These are phyloP conservation scores for Chrysolina oricalcia DNA, from an alignment of 2,888 invertebrate species.

Conservation along the genomic window DNA sequence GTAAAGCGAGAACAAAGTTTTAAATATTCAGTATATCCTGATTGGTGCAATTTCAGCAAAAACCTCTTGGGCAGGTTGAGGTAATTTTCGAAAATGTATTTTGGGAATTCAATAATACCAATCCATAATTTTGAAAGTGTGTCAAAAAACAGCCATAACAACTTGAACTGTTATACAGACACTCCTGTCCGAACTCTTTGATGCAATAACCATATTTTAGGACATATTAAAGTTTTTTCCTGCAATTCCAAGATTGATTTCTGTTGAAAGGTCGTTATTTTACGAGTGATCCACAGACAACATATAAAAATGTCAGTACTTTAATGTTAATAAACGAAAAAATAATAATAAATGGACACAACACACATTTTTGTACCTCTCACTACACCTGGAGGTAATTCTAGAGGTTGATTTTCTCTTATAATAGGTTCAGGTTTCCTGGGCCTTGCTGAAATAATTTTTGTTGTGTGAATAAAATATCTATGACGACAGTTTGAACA, in stretches of 20 bases:
- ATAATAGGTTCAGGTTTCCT: conserved; percentile 91
- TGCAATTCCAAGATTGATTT: neutral
- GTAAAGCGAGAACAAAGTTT: too few relatives aligned
- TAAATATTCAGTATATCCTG: too few relatives aligned
- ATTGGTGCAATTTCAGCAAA: too few relatives aligned
- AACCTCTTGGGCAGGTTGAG: neutral
- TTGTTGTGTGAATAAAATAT: neutral
- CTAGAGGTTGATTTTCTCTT: conserved; percentile 91
- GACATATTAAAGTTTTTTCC: neutral
- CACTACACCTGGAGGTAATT: conserved; percentile 93
- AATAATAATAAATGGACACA: conserved; percentile 26
- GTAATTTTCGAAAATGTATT: neutral
- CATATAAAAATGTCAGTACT: neutral
- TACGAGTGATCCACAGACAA: neutral
- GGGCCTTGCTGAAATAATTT: conserved; percentile 75
- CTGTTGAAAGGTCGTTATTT: neutral
- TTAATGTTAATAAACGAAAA: conserved; percentile 7
- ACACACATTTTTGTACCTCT: conserved; percentile 78
- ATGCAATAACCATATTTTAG: too few relatives aligned
- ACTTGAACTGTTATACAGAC: too few relatives aligned
- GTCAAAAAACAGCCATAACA: too few relatives aligned
- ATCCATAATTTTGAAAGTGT: too few relatives aligned
- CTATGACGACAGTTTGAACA: neutral
- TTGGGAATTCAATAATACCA: neutral
- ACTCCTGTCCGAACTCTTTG: too few relatives aligned